A percentile compares a stretch with the other conserved stretches of the same genome.
phyloP scores from a whole-genome alignment of 2,888 invertebrate species.

The Cecidostiba fungosa region DNA sequence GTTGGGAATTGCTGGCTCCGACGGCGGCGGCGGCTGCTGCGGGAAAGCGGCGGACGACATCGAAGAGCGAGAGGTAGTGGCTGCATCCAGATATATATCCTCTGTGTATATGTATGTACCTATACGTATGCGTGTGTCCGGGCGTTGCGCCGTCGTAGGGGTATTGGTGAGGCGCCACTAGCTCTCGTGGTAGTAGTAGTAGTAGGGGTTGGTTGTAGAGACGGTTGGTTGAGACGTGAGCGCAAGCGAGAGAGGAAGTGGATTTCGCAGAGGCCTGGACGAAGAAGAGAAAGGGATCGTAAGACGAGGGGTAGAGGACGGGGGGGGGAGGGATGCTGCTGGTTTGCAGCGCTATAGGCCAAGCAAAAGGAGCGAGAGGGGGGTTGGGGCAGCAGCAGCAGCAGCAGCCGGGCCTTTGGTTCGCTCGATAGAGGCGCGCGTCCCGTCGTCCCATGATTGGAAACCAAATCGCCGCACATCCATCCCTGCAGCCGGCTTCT shows the following conservation, averaged over 20 bases:
- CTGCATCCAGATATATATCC: background rate
- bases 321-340: slow-evolving; percentile 59
- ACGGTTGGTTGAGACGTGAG: slow-evolving; percentile 63
- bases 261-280: slow-evolving; percentile 47
- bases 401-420: slow-evolving; percentile 47
- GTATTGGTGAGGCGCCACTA: slow-evolving; percentile 56
- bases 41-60: slow-evolving; percentile 70
- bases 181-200: slow-evolving; percentile 62
- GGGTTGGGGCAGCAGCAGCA: too few relatives aligned
- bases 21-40: slow-evolving; percentile 64
- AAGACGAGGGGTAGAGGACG: slow-evolving; percentile 65
- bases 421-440: slow-evolving; percentile 80
- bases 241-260: slow-evolving; percentile 63
- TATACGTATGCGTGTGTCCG: background rate
- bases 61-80: slow-evolving; percentile 63
- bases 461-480: slow-evolving; percentile 81
- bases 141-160: background rate
- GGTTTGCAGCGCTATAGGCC: slow-evolving; percentile 37
- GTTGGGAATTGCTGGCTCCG: slow-evolving; percentile 68
- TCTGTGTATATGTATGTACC: slow-evolving; percentile 59
- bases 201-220: slow-evolving; percentile 33
- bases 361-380: slow-evolving; percentile 65
- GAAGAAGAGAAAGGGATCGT: slow-evolving; percentile 65
- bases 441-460: slow-evolving; percentile 80
- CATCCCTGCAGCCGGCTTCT: slow-evolving; percentile 71